Evolutionary conservation across 1,140 invertebrate genomes (phyloP), one percentile per base, ranked within the genome.

Genomic region (Galendromus occidentalis): DNA sequence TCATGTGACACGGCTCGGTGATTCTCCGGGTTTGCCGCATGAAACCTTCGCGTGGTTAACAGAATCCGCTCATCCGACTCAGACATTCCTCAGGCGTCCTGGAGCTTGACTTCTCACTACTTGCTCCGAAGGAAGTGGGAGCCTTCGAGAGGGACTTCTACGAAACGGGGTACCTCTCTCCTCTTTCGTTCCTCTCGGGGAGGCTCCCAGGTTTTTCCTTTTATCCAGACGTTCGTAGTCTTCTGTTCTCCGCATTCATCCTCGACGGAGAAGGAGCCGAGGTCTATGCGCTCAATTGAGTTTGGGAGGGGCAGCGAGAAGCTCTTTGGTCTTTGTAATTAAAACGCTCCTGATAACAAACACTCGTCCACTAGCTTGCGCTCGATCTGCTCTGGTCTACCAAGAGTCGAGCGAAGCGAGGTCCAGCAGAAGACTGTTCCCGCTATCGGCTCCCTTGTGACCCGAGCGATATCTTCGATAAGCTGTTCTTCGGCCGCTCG

Each of bases 241-340:
- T 47, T 28, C 18, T 47, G 18, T 28, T 39, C 33, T 39, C 9
- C 9, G 33, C 33, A 39, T 39, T 39, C 33, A 39, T 39, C 33
- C 4, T 39, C 33, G 4, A 9, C 33, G 33, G 9, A 39, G 33
- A 39, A 4, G 33, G 45, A 47, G 45, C 28, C 45, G 14, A 28
- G 45, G 45, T 47, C 28, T 22, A 28, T 20, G 45, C 45, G 45
- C 28, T 47, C 45, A 47, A 59, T 25, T 25, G 51, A 59, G 51
- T 17, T 14, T 14, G 25, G 14, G 14, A 59, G 51, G 51, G 51
- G 14, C 14, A 17, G 25, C 51, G 17, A 22, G 7, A 25, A 33
- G 14, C 22, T 59, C 51, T 59, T 59, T 59, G 51, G n/a, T 25
- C 51, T 59, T 59, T 59, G 51, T 59, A 59, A 59, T 59, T 59